A percentile compares a stretch with the other conserved stretches of the same genome.
phyloP scores from a whole-genome alignment of 2,113 vertebrate genomes.

The Cromileptes altivelis region DNA sequence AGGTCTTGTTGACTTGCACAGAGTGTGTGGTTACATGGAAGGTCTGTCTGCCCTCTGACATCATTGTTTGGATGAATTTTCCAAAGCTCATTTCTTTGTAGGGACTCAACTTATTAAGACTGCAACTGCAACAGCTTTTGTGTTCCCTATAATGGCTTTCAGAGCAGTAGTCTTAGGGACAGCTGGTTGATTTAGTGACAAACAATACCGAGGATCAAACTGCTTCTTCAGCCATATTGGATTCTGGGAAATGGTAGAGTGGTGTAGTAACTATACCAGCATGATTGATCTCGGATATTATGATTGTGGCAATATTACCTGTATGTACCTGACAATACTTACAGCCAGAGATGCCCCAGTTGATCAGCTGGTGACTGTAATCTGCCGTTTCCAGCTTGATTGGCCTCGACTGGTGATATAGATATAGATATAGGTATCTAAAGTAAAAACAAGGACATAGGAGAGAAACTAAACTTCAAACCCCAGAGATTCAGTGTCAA shows the following conservation, averaged over 20 bases:
- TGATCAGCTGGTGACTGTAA: too few relatives aligned
- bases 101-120: conserved; percentile 32
- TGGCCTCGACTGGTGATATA: too few relatives aligned
- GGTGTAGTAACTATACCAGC: neutral
- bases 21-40: conserved; percentile 37
- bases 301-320: neutral
- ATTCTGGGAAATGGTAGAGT: neutral
- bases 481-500: too few relatives aligned
- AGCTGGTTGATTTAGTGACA: conserved; percentile 25
- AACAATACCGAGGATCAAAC: conserved; percentile 3
- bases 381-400: too few relatives aligned
- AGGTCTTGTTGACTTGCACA: conserved; percentile 64
- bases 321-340: neutral
- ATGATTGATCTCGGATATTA: conserved; percentile 4
- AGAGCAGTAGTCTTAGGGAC: neutral
- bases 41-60: conserved; percentile 39
- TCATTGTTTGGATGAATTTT: conserved; percentile 46
- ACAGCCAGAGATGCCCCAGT: too few relatives aligned
- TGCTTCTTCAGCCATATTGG: conserved; percentile 10
- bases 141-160: conserved; percentile 13
- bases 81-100: conserved; percentile 38
- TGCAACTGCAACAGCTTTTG: neutral
- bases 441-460: too few relatives aligned
- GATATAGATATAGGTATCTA: too few relatives aligned
- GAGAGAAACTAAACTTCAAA: too few relatives aligned